Evolutionary conservation across 1,140 invertebrate species (phyloP), one percentile per base, ranked within the genome.

Genomic region (Dendrolimus punctatus): DNA sequence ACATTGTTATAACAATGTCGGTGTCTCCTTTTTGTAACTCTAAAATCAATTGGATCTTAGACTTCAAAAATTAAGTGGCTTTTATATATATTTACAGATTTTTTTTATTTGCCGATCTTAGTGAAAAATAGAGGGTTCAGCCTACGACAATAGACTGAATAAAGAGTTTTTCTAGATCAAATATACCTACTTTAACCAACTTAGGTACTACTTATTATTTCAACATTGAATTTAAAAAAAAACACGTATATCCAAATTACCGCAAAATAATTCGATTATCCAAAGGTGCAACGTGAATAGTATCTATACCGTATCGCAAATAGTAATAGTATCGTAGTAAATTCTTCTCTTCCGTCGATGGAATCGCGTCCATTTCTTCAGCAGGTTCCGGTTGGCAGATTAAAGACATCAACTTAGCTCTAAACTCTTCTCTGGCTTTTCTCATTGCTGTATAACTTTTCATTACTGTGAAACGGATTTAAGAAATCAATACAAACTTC

Each of bases 281-380:
- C 78, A 98, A 90, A 2, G 95, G 92, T 10, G 95, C 92, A 1
- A 98, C 93, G 75, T 96, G 92, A 51, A 92, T 91, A 41, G 95
- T 95, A 72, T 96, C 95, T 40, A 97, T 93, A 0, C 95, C 96
- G 81, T 96, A 92, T 69, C 93, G 92, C 50, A 97, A 91, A 68
- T 97, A 98, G 83, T 96, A 96, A 75, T 96, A 95, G 85, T 98
- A 98, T 60, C 94, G 89, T 63, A 95, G 76, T 60, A 94, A 80
- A 68, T 94, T 91, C 53, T 90, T 90, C 64, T 95, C 93, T 39
- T 90, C 85, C 6, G 89, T 86, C 9, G 88, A 88, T 39, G 91
- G 90, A 66, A 90, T 87, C 36, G 62, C 50, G 47, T 81, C 66
- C 0, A 63, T 51, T 43, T 81, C 77, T 55, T 84, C 82, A 6